Base-by-base conservation (phyloP, 2,888 invertebrate genomes). In the Perdita meconis region DNA sequence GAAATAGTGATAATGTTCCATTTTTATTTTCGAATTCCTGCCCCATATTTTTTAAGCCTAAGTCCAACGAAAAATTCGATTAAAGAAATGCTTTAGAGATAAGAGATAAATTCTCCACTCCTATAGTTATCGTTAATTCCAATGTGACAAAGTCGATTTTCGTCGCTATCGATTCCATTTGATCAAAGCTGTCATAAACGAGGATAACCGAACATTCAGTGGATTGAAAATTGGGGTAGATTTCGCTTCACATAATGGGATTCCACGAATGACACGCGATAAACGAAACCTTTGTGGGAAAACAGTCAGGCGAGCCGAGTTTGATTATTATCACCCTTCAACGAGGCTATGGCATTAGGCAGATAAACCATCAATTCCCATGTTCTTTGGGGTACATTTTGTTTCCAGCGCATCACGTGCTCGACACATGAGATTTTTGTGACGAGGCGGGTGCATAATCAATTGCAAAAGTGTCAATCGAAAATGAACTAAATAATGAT, bases 161-260 rank as follows among this genome's bases (percentile, higher is more conserved):
- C 59, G 22, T 2, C n/a, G 44, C 50, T 78, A 66, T 78, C 78
- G 51, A 10, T 57, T n/a, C 50, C 42, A 24, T 71, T 70, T 38
- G 61, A 78, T 77, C 78, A 51, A 60, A 60, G 64, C 60, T 78
- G 71, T 78, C 67, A 66, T 59, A 50, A 61, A 13, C 61, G 68
- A 30, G 63, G 53, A 78, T 78, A 67, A 78, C 69, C 77, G 64
- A 77, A 16, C 64, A 26, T 42, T 47, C 53, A n/a, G 60, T 60
- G 47, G 64, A 60, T 69, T 56, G 78, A 77, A 78, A 76, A 78
- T 70, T 77, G 55, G 77, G 78, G 78, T 76, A 65, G 69, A 69
- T 77, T 65, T 78, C 77, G 69, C 30, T 69, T 56, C 44, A 50
- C 77, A 44, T 65, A 61, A 77, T 60, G 34, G 55, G 60, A 77